phyloP scores from a whole-genome alignment of 2,797 vertebrate genomes.

The Cirrhinus molitorella region DNA sequence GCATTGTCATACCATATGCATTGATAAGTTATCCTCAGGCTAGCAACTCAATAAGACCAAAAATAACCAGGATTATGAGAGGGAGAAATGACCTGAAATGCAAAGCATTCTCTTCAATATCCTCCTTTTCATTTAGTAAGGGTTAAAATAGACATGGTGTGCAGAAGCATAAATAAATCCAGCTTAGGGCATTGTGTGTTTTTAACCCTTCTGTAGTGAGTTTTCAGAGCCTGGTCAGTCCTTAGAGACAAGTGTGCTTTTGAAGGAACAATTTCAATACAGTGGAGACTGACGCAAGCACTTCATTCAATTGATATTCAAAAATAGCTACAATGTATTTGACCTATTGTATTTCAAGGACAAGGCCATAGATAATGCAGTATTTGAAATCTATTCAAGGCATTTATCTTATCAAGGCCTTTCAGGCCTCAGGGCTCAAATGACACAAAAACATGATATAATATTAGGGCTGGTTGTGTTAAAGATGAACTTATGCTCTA shows the following conservation, averaged over 20 bases:
- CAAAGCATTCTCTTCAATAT: slow-evolving; percentile 24
- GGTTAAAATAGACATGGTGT: slow-evolving; percentile 27
- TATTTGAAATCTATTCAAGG: slow-evolving; percentile 15
- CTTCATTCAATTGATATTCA: slow-evolving; percentile 33
- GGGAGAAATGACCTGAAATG: slow-evolving; percentile 51
- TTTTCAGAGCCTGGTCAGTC: background rate
- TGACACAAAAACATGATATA: background rate
- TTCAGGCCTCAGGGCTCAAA: slow-evolving; percentile 1
- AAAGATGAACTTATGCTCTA: background rate
- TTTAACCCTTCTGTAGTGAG: slow-evolving; percentile 17
- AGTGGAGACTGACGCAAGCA: slow-evolving; percentile 20
- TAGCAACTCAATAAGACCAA: slow-evolving; percentile 44
- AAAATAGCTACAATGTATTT: slow-evolving; percentile 52
- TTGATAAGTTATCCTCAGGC: slow-evolving; percentile 37
- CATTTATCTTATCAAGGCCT: slow-evolving; percentile 25
- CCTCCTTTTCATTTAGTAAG: background rate
- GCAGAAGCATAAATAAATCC: slow-evolving; percentile 27
- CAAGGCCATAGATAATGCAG: slow-evolving; percentile 17
- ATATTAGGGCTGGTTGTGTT: background rate
- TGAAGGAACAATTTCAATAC: background rate
- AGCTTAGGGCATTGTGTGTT: slow-evolving; percentile 34
- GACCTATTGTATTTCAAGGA: slow-evolving; percentile 47
- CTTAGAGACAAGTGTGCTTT: background rate
- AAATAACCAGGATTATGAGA: slow-evolving; percentile 50
- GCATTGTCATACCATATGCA: slow-evolving; percentile 24